A percentile compares a stretch with the other conserved stretches of the same genome.
Conservation (phyloP, 92 coral and sea anemone species). For the Paramuricea clavata region DNA sequence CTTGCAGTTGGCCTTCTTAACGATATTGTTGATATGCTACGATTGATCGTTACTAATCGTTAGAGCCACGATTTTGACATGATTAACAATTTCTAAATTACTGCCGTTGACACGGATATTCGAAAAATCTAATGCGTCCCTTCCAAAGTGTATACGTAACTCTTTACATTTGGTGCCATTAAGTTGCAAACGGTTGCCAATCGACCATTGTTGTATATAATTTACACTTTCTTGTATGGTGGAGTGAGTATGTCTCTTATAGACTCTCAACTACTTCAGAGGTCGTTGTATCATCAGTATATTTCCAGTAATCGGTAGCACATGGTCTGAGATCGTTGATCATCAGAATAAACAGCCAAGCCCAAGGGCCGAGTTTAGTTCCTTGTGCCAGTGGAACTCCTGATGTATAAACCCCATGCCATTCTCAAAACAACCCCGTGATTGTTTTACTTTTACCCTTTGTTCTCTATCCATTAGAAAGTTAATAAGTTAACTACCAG, state of each 20-base stretch:
- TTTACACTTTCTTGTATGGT: neutral
- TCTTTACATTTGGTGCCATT: neutral
- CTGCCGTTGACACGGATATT: no score
- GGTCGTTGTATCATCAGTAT: neutral
- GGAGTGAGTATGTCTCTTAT: neutral
- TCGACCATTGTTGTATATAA: neutral
- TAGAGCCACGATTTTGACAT: no score
- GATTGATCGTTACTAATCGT: no score
- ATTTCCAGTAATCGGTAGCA: neutral
- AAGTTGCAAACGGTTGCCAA: neutral
- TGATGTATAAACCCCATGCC: neutral
- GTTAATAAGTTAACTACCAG: no score
- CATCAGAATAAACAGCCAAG: neutral
- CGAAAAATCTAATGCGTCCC: neutral
- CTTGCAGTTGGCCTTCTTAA: no score
- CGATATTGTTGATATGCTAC: no score
- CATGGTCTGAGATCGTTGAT: neutral
- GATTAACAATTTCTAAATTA: no score
- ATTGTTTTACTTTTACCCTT: neutral
- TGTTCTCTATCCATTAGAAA: slow-evolving; percentile 1
- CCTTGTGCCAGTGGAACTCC: neutral
- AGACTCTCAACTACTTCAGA: slow-evolving; percentile 9
- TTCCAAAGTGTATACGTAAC: neutral
- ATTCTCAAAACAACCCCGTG: neutral
- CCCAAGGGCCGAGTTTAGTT: neutral